These are phyloP conservation scores for Fukomys damarensis DNA, from an alignment of 2,113 vertebrate genomes.

Conservation along the genomic window DNA sequence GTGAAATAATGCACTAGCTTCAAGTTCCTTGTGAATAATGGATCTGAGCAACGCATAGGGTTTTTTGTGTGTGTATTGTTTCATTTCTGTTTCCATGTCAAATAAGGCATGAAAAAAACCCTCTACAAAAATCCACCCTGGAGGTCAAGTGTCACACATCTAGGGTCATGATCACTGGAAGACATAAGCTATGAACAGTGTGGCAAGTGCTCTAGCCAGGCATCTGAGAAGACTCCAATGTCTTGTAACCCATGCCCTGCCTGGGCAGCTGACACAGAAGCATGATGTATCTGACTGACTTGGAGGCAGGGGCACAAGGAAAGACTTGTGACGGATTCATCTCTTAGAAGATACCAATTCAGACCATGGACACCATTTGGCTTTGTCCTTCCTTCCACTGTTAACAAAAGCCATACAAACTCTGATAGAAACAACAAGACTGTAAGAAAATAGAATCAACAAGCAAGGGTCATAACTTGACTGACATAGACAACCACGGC, in stretches of 20 bases:
- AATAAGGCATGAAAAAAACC: background rate
- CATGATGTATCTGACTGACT: background rate
- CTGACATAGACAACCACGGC: background rate
- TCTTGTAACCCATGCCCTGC: background rate
- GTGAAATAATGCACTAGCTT: background rate
- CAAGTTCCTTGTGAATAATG: background rate
- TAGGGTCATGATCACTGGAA: background rate
- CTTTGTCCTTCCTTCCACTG: background rate
- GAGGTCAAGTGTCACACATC: background rate
- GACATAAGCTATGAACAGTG: background rate
- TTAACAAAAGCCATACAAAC: background rate
- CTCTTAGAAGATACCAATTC: background rate
- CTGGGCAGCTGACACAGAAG: background rate
- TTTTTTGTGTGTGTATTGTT: background rate
- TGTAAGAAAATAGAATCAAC: slow-evolving; percentile 28
- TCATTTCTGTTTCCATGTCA: background rate
- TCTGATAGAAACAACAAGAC: background rate
- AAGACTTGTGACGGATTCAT: background rate
- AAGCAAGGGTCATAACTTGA: background rate
- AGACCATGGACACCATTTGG: background rate
- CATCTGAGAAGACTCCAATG: background rate
- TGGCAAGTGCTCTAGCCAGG: background rate
- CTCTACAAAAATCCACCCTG: background rate
- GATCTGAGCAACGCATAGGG: background rate
- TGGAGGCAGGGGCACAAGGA: background rate